Evolutionary conservation across 1,140 invertebrate species (phyloP), one percentile per base, ranked within the genome.

Genomic region (Hylaeus anthracinus): DNA sequence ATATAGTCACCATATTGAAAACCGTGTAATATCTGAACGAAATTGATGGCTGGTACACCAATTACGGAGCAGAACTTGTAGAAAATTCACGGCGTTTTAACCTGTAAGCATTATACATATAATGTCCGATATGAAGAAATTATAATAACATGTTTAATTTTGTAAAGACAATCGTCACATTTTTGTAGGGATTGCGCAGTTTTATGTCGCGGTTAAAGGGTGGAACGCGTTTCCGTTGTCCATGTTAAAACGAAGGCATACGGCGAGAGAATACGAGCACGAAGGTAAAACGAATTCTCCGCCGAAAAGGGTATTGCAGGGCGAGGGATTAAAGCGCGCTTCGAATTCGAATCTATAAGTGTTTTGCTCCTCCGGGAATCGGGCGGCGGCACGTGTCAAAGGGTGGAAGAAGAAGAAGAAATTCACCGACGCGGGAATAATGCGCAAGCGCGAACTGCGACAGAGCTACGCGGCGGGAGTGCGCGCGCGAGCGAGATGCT

Each of bases 361-460:
- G 86, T 87, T 83, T 86, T 76, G 77, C 85, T 87, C 72, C 74
- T 69, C 63, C 79, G 73, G 55, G 79, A 75, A 81, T 85, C 85
- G 86, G 65, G 78, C 82, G 86, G 88, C 91, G 90, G 91, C 91
- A 91, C 91, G 92, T 93, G 91, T 92, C 91, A 91, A 92, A 92
- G 91, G 89, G 80, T 86, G 71, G 70, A 83, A 67, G 74, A 82
- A 80, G 69, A 70, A 45, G 79, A 78, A 70, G 75, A 79, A 78
- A 86, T 78, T 66, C 84, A 74, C 78, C 74, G 73, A 80, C 53
- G 69, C 63, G 48, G 69, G 26, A 58, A 71, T 85, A 86, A 66
- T 10, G 81, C 85, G 85, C 74, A 82, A 72, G 75, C 86, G 85
- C 79, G 60, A 14, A 64, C 58, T 39, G 82, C 66, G 75, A 84